Conservation (phyloP, 2,113 vertebrate species). For the Brachionichthys hirsutus region DNA sequence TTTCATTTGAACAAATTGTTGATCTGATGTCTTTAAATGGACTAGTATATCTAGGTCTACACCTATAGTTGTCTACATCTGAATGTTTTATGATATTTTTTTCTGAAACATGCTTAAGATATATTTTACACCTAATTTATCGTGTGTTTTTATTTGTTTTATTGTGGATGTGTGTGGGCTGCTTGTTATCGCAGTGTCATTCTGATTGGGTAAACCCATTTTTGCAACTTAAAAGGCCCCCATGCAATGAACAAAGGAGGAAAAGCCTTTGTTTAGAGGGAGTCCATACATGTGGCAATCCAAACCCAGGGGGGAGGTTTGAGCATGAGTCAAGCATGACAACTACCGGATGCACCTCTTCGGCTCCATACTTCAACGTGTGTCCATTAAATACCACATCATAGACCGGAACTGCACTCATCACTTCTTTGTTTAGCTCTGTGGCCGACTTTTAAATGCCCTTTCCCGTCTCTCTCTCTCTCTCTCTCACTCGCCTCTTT, state of each 20-base stretch:
- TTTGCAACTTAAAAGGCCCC: neutral
- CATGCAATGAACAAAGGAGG: neutral
- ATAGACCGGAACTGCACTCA: conserved; percentile 33
- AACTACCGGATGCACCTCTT: conserved; percentile 49
- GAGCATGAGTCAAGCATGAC: conserved; percentile 11
- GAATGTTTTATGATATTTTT: too few species aligned
- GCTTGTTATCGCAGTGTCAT: neutral
- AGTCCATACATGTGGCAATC: neutral
- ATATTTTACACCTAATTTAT: too few species aligned
- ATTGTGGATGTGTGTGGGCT: neutral
- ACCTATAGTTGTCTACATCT: neutral
- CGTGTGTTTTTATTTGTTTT: too few species aligned
- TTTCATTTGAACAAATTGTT: neutral
- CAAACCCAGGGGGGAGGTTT: neutral
- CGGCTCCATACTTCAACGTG: conserved; percentile 13
- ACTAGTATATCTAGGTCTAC: too few species aligned
- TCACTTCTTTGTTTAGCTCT: conserved; percentile 32
- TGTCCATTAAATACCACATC: conserved; percentile 41
- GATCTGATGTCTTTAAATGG: too few species aligned
- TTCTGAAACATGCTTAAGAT: too few species aligned
- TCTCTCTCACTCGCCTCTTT: conserved; percentile 26
- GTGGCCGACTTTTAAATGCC: conserved; percentile 57
- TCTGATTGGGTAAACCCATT: neutral
- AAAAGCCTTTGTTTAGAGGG: neutral
- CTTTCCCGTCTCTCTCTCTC: conserved; percentile 44